These are phyloP conservation scores for Eupithecia subfuscata DNA, from an alignment of 2,888 invertebrate genomes.

Conservation along the genomic window DNA sequence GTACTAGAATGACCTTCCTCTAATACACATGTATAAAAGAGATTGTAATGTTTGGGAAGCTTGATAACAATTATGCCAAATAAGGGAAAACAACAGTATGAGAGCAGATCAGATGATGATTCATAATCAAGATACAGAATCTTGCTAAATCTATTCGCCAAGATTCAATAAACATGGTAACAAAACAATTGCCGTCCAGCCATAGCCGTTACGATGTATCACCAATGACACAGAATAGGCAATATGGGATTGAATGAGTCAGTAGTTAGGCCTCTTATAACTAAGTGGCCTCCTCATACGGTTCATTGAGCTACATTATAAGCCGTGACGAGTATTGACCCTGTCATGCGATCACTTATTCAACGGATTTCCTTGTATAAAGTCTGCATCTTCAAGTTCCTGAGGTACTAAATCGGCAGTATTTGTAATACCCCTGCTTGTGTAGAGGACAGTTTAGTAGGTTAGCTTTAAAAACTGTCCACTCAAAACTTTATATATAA, in stretches of 20 bases:
- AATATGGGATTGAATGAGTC: conserved; percentile 59
- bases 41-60: neutral
- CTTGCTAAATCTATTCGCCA: conserved; percentile 38
- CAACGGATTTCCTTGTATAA: conserved; percentile 21
- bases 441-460: neutral
- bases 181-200: conserved; percentile 61
- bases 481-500: neutral
- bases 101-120: conserved; percentile 5
- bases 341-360: conserved; percentile 43
- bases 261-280: conserved; percentile 54
- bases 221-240: conserved; percentile 62
- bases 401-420: neutral
- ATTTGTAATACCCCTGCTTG: neutral
- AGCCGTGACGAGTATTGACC: conserved; percentile 63
- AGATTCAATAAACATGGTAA: conserved; percentile 50
- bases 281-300: conserved; percentile 46
- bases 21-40: neutral
- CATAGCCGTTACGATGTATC: conserved; percentile 58
- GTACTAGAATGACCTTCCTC: too few relatives aligned
- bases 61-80: neutral
- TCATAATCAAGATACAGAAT: conserved; percentile 15
- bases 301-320: conserved; percentile 51
- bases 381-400: neutral
- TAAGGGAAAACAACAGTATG: neutral
- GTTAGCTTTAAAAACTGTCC: neutral